Base-by-base conservation (phyloP, 2,797 vertebrate species). In the Balearica regulorum region DNA sequence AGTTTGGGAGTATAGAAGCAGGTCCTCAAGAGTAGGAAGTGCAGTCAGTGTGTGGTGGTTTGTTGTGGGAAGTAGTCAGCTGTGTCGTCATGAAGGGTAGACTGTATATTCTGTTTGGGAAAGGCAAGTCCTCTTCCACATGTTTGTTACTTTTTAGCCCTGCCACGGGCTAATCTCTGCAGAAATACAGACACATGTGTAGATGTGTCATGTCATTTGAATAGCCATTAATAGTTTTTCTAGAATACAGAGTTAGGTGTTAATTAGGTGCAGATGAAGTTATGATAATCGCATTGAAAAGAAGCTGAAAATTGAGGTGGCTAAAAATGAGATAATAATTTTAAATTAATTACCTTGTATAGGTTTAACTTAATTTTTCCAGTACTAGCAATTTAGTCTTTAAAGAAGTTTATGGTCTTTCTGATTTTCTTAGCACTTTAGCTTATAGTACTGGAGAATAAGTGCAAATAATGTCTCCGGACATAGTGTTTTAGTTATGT, bases 241-340 rank as follows among this genome's bases (percentile, higher is more conserved):
- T 75, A 77, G 81, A 83, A 75, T 89, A 51, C 31, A 11, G 55
- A 62, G 19, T 89, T 91, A 71, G 76, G 31, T 83, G 72, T 91
- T 95, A 92, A 94, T 88, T 91, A 91, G 48, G 51, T 90, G 66
- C 79, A 72, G 91, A 72, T 91, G 81, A 77, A 95, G 41, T 87
- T 83, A 33, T 2, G 16, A 77, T 90, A 72, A 89, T 90, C n/a
- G n/a, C 8, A 18, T 77, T 71, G 87, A 80, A 85, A 95, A 87
- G 68, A 80, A 85, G 65, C 43, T 89, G 54, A 77, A 93, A 90
- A 91, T 39, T 46, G 75, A 92, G 37, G 46, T 89, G 39, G 41
- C 37, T 87, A 48, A 93, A 93, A 96, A 80, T 53, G 48, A 85
- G 82, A 41, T 81, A 4, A 54, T 41, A 16, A 92, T 92, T 96